These are phyloP conservation scores for Chaetophractus vellerosus DNA, from an alignment of 2,797 vertebrate genomes.

Conservation along the genomic window DNA sequence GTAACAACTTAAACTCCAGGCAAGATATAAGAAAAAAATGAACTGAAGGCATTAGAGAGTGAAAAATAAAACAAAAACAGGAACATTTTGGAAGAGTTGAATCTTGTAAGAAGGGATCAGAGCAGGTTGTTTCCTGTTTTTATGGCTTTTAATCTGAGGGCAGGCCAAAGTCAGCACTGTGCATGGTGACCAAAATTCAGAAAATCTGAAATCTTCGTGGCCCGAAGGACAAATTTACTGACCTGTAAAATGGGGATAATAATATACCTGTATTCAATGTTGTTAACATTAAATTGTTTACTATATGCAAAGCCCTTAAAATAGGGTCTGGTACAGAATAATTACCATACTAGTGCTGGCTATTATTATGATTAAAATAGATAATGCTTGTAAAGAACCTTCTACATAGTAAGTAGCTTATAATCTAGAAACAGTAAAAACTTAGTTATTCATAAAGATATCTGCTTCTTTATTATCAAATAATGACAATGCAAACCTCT, in stretches of 20 bases:
- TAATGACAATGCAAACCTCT: neutral
- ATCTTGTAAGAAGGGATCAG: neutral
- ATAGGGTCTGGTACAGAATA: neutral
- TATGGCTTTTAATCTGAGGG: constrained; percentile 22
- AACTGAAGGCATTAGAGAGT: neutral
- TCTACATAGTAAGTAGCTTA: neutral
- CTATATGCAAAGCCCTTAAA: constrained; percentile 31
- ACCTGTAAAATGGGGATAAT: neutral
- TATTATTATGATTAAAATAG: constrained; percentile 33
- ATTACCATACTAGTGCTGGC: neutral
- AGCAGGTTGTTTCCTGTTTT: neutral
- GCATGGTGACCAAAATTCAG: neutral
- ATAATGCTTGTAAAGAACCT: neutral
- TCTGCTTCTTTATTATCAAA: neutral
- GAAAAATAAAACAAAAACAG: neutral
- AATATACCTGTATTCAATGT: neutral
- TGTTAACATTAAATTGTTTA: constrained; percentile 16
- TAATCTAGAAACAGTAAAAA: neutral
- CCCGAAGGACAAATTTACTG: constrained; percentile 9
- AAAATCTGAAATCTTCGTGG: neutral
- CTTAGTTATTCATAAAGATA: neutral
- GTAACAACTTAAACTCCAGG: neutral
- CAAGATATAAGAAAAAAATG: neutral
- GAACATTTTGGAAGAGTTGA: neutral
- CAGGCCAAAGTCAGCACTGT: neutral